Conservation (phyloP, 2,113 vertebrate species). For the Peromyscus polionotus region DNA sequence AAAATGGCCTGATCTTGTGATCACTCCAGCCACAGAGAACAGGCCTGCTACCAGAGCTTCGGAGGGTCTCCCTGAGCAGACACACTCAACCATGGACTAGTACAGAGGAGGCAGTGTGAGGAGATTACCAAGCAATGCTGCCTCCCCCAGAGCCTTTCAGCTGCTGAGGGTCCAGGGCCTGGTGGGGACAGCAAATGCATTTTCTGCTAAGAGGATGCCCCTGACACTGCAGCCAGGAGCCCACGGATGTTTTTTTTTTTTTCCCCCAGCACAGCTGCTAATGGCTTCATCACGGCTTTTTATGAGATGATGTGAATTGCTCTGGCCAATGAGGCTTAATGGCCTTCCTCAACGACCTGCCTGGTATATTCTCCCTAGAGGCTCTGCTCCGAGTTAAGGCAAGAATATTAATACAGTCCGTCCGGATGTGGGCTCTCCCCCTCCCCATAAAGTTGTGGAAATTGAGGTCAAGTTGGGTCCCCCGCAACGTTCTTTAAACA, state of each 20-base stretch:
- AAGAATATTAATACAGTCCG: constrained; percentile 13
- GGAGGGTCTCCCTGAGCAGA: background rate
- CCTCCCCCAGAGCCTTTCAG: background rate
- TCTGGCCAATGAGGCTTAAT: constrained; percentile 58
- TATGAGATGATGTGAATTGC: constrained; percentile 26
- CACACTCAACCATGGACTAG: background rate
- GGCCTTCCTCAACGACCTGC: constrained; percentile 3
- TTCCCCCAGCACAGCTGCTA: constrained; percentile 15
- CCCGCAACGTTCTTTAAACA: constrained; percentile 70
- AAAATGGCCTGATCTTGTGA: background rate
- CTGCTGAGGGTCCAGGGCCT: background rate
- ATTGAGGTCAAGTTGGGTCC: constrained; percentile 84
- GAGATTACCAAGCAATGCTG: background rate
- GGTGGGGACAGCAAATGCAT: constrained; percentile 17
- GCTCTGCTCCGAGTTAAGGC: constrained; percentile 26
- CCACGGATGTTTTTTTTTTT: constrained; percentile 25
- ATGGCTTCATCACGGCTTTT: constrained; percentile 70
- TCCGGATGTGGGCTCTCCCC: constrained; percentile 21
- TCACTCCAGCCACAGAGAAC: background rate
- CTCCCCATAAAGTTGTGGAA: constrained; percentile 80
- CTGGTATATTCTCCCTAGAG: constrained; percentile 53
- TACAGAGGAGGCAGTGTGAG: background rate
- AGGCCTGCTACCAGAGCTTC: background rate
- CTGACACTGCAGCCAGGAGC: background rate
- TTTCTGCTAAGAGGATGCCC: constrained; percentile 44